A percentile compares a stretch with the other conserved stretches of the same genome.
phyloP scores from a whole-genome alignment of 2,113 vertebrate species.

The Callaeas wilsoni region DNA sequence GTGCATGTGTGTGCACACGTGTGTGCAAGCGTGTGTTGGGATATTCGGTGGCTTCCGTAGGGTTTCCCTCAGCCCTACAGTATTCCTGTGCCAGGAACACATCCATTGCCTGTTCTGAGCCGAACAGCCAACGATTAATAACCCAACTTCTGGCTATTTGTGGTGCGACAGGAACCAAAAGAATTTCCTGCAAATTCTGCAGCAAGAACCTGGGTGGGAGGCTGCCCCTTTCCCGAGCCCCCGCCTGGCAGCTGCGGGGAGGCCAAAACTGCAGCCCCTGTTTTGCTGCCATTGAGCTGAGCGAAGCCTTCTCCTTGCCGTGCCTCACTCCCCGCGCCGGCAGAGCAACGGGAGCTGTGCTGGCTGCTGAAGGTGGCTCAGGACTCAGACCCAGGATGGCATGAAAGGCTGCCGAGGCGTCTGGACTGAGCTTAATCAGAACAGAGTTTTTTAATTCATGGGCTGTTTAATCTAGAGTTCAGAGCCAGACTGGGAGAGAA shows the following conservation, averaged over 20 bases:
- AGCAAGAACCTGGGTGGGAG: background rate
- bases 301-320: background rate
- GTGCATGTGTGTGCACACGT: accelerated
- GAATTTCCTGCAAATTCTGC: background rate
- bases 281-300: background rate
- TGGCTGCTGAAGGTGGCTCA: accelerated
- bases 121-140: background rate
- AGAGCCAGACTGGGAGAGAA: accelerated
- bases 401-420: accelerated
- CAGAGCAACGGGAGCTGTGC: accelerated
- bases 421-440: accelerated
- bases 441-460: accelerated
- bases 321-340: accelerated
- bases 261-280: background rate
- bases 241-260: background rate
- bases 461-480: background rate
- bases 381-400: accelerated
- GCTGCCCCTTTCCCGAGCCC: background rate
- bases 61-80: background rate
- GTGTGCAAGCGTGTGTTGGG: accelerated
- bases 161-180: background rate
- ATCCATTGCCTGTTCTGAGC: background rate
- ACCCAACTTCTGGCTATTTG: background rate
- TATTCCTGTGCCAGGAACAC: background rate
- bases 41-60: accelerated